phyloP scores from a whole-genome alignment of 2,113 vertebrate species.

The Aleadryas rufinucha region DNA sequence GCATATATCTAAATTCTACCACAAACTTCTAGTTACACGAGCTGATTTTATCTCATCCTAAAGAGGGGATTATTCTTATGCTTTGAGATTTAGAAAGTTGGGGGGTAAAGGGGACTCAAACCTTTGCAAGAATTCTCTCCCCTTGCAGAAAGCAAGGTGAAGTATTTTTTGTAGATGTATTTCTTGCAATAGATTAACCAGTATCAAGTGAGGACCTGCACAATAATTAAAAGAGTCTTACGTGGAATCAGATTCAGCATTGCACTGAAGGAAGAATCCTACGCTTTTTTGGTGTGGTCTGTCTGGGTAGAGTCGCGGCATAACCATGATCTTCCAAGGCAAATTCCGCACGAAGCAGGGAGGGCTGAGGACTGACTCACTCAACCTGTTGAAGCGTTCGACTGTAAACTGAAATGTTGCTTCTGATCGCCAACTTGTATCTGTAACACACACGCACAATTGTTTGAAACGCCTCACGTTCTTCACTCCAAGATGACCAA shows the following conservation, averaged over 20 bases:
- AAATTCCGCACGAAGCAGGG: slow-evolving; percentile 97
- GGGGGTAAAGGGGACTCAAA: background rate
- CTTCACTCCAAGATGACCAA: background rate
- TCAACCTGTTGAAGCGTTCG: slow-evolving; percentile 95
- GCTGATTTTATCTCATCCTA: background rate
- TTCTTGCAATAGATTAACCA: background rate
- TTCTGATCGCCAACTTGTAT: slow-evolving; percentile 98
- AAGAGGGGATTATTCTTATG: background rate
- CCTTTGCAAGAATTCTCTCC: background rate
- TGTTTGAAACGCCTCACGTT: background rate
- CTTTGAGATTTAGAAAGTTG: background rate
- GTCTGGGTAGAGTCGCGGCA: slow-evolving; percentile 97
- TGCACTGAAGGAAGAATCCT: slow-evolving; percentile 98
- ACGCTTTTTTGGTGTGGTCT: slow-evolving; percentile 98
- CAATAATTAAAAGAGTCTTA: slow-evolving; percentile 72
- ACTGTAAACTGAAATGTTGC: slow-evolving; percentile 97
- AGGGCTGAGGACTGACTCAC: slow-evolving; percentile 96
- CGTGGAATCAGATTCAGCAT: slow-evolving; percentile 99
- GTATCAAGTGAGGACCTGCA: background rate
- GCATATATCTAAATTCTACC: background rate
- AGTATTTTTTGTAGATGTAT: background rate
- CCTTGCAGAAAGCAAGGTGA: background rate
- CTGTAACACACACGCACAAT: slow-evolving; percentile 66
- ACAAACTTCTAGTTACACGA: background rate
- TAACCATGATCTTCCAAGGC: slow-evolving; percentile 99